A percentile compares a stretch with the other conserved stretches of the same genome.
phyloP scores from a whole-genome alignment of 1,140 invertebrate species.

The Rhopalosiphum padi region DNA sequence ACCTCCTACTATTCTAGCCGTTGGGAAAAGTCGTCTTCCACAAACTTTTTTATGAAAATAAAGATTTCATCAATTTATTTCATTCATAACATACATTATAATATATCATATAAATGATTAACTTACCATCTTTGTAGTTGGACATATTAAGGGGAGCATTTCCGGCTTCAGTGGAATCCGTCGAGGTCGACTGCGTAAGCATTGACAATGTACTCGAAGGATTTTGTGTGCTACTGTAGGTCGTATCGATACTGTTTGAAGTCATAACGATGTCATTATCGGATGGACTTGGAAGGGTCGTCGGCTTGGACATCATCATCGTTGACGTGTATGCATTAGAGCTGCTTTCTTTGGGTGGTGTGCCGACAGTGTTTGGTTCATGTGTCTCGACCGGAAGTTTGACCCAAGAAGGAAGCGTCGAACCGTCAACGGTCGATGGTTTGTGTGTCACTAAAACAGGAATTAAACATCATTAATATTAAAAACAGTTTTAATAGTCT shows the following conservation, averaged over 20 bases:
- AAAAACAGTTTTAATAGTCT: background rate
- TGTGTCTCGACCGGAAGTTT: slow-evolving; percentile 60
- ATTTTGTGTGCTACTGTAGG: background rate
- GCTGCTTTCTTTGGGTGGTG: slow-evolving; percentile 33
- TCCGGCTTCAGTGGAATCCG: slow-evolving; percentile 60
- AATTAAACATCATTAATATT: background rate
- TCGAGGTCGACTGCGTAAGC: slow-evolving; percentile 52
- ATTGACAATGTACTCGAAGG: slow-evolving; percentile 7
- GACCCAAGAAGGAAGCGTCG: slow-evolving; percentile 60
- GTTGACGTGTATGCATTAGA: background rate
- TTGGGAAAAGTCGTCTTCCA: slow-evolving; percentile 81
- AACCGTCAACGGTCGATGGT: slow-evolving; percentile 27
- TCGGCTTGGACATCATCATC: background rate
- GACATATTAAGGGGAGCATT: slow-evolving; percentile 69
- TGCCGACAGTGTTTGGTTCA: slow-evolving; percentile 49
- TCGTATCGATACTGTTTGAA: slow-evolving; percentile 59
- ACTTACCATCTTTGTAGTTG: slow-evolving; percentile 72
- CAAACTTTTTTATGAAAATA: slow-evolving; percentile 64
- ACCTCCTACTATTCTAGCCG: slow-evolving; percentile 84
- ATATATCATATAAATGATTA: background rate
- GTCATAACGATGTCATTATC: slow-evolving; percentile 10
- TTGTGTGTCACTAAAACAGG: background rate
- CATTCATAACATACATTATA: background rate
- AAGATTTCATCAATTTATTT: slow-evolving; percentile 68
- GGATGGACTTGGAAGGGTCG: background rate